These are phyloP conservation scores for Sinelater perroti DNA, from an alignment of 2,888 invertebrate species.

Conservation along the genomic window DNA sequence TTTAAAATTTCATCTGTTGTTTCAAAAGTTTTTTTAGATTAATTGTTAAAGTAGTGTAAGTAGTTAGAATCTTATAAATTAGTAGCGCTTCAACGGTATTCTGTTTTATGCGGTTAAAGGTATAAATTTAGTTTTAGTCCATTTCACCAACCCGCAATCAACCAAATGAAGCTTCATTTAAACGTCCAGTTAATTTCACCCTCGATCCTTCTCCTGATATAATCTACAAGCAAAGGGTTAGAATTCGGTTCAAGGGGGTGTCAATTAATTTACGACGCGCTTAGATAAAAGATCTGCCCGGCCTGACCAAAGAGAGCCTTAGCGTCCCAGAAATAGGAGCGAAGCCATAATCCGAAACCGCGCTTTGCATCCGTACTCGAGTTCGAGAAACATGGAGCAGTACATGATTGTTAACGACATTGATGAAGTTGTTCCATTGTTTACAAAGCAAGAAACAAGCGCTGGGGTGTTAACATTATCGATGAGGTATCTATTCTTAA, in stretches of 20 bases:
- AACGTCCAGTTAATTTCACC: constrained; percentile 25
- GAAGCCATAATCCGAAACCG: neutral
- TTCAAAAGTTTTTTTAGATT: no score
- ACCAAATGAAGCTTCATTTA: constrained; percentile 12
- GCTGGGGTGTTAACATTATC: constrained; percentile 28
- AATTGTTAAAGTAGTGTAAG: no score
- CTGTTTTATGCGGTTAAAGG: no score
- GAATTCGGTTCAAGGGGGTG: constrained; percentile 33
- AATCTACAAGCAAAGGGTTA: constrained; percentile 39
- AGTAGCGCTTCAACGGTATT: no score
- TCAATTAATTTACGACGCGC: constrained; percentile 38
- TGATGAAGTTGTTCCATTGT: constrained; percentile 36
- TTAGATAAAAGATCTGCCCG: constrained; percentile 1
- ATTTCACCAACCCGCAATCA: neutral
- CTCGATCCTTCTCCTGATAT: constrained; percentile 36
- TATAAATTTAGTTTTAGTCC: no score
- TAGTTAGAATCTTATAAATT: no score
- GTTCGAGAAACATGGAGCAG: constrained; percentile 18
- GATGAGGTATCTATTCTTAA: constrained; percentile 21
- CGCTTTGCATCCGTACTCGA: constrained; percentile 3
- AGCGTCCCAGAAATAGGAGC: neutral
- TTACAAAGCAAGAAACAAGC: constrained; percentile 27
- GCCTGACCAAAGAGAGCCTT: neutral
- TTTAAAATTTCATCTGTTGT: no score
- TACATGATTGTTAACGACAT: constrained; percentile 35